These are phyloP conservation scores for Aromia moschata DNA, from an alignment of 2,888 invertebrate genomes.

Conservation along the genomic window DNA sequence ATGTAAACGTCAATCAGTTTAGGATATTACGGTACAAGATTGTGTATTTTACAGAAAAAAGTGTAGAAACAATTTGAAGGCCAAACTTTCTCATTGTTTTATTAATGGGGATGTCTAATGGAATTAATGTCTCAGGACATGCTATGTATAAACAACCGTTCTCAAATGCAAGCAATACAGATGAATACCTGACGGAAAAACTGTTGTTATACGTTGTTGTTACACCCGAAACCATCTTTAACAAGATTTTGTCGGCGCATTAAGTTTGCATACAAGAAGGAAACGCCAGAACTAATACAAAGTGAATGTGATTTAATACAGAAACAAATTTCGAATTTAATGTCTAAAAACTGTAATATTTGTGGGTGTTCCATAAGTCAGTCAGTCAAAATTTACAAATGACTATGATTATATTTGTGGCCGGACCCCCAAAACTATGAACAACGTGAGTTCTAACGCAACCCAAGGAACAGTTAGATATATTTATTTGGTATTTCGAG, in stretches of 20 bases:
- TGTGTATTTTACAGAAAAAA: background rate
- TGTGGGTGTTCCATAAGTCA: background rate
- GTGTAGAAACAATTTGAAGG: background rate
- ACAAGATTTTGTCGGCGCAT: slow-evolving; percentile 18
- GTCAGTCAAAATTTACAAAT: background rate
- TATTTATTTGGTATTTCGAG: background rate
- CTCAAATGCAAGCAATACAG: background rate
- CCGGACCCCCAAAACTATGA: background rate
- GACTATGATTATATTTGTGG: background rate
- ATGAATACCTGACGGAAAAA: background rate
- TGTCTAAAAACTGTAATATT: background rate
- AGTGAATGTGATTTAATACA: slow-evolving; percentile 2
- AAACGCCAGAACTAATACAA: slow-evolving; percentile 16
- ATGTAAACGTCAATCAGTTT: background rate
- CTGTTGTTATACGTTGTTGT: slow-evolving; percentile 1
- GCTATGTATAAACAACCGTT: background rate
- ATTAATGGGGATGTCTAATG: background rate
- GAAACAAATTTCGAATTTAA: slow-evolving; percentile 10
- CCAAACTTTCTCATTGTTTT: background rate
- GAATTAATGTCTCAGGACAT: background rate
- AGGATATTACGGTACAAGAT: background rate
- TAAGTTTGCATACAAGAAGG: slow-evolving; percentile 8
- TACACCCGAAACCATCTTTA: slow-evolving; percentile 5
- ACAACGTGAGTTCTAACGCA: background rate
- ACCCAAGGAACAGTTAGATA: background rate